Evolutionary conservation across 2,113 vertebrate genomes (phyloP).

Genomic region (Erythrolamprus reginae): DNA sequence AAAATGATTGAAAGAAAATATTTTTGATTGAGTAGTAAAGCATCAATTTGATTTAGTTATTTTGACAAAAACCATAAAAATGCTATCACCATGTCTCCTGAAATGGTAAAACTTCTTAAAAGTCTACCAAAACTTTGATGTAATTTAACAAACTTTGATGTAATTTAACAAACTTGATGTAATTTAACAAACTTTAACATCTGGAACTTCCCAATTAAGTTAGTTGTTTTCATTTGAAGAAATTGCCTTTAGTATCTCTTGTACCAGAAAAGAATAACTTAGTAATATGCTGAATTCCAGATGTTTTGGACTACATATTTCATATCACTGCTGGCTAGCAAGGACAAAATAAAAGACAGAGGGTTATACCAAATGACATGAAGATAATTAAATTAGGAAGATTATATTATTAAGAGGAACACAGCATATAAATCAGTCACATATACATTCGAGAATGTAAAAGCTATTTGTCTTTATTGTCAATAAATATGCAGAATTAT

Average conservation of each 20-base stretch:
- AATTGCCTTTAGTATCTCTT: background rate
- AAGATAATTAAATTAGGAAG: background rate
- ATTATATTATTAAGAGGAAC: background rate
- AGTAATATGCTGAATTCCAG: background rate
- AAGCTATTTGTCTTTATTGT: background rate
- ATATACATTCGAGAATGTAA: background rate
- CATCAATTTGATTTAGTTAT: background rate
- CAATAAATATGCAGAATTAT: background rate
- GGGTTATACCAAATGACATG: background rate
- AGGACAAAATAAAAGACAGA: background rate
- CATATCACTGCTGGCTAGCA: background rate
- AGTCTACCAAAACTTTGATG: background rate
- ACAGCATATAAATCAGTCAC: background rate
- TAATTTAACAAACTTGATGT: background rate
- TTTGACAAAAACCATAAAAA: background rate
- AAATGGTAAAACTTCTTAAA: background rate
- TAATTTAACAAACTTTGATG: background rate
- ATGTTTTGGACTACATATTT: background rate
- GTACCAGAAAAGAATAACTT: background rate
- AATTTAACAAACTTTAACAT: background rate
- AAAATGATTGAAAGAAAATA: background rate
- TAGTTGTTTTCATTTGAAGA: background rate
- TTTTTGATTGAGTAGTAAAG: background rate
- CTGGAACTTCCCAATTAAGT: background rate
- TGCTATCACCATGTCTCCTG: background rate